Base-by-base conservation (phyloP, 2,113 vertebrate genomes). In the Amphiprion ocellaris region DNA sequence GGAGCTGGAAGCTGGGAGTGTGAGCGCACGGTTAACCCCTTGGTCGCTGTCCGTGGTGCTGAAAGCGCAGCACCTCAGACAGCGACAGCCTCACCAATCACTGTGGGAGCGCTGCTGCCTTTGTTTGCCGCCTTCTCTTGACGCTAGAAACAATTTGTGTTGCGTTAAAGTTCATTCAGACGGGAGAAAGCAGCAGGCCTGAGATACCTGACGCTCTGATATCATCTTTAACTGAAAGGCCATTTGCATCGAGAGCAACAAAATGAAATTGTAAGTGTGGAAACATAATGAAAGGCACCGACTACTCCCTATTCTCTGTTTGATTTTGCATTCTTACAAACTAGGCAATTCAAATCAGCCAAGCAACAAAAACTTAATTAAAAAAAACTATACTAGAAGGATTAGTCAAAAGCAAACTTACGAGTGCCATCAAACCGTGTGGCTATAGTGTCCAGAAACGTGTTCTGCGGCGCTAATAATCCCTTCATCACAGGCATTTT, bases 401-500 rank as follows among this genome's bases (percentile, higher is more conserved):
- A 66, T 2, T 39, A 1, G 69, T 69, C 53, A 8, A 80, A 87
- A 77, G 4, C 28, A 83, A 90, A 99, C 98, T 99, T 96, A 99
- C 98, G 98, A 92, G 98, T 99, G 93, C 98, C 98, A 93, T 99
- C 98, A 95, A 99, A 99, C 46, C 98, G 96, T 74, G 98, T 99
- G 67, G 97, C 98, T 88, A 99, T 99, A 60, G 98, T 99, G 94
- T 99, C 98, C 85, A 99, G 94, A 94, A 99, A 99, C 86, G 98
- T 99, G 95, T 99, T 99, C 90, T 99, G 98, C 39, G 97, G 97
- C 82, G 98, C 98, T 93, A 99, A 91, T 94, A 99, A 96, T 96
- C 98, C 98, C 78, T 99, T 99, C 98, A 99, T 99, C 87, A 99
- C 97, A 94, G 97, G 98, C 97, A 99, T 99, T 90, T 96, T 99